These are phyloP conservation scores for Scaptomyza pallida DNA, from an alignment of 1,140 invertebrate genomes.

Conservation along the genomic window DNA sequence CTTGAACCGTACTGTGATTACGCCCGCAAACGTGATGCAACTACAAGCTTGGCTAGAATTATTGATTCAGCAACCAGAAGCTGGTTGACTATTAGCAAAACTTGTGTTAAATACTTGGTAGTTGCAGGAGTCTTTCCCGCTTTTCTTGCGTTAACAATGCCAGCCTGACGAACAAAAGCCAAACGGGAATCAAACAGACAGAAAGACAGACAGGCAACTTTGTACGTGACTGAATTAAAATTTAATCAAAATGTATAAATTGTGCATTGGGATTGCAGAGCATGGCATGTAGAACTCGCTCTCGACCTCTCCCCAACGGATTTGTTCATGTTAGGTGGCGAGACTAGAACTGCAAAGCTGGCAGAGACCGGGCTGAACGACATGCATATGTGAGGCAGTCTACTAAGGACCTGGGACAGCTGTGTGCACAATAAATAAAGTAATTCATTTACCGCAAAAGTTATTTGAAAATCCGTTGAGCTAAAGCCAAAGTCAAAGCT, in stretches of 20 bases:
- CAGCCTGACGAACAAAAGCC: slow-evolving; percentile 47
- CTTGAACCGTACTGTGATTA: slow-evolving; percentile 34
- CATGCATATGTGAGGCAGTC: slow-evolving; percentile 51
- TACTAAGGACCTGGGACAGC: slow-evolving; percentile 48
- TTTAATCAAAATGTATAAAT: slow-evolving; percentile 82
- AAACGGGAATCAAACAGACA: slow-evolving; percentile 30
- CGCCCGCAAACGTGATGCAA: slow-evolving; percentile 8
- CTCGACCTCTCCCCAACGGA: not conserved
- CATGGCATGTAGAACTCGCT: slow-evolving; percentile 48
- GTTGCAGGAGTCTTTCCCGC: slow-evolving; percentile 3
- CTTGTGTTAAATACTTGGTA: slow-evolving; percentile 72
- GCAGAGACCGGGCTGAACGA: slow-evolving; percentile 15
- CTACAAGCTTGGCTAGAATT: slow-evolving; percentile 12
- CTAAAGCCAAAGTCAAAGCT: slow-evolving; percentile 20
- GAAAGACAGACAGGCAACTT: slow-evolving; percentile 7
- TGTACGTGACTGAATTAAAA: slow-evolving; percentile 83
- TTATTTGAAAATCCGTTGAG: slow-evolving; percentile 71
- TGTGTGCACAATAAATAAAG: slow-evolving; percentile 79
- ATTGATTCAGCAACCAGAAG: slow-evolving; percentile 36
- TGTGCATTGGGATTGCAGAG: slow-evolving; percentile 27
- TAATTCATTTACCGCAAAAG: slow-evolving; percentile 80
- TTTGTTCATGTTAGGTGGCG: slow-evolving; percentile 43
- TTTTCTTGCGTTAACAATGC: slow-evolving; percentile 40
- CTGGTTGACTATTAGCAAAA: slow-evolving; percentile 62
- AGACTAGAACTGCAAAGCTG: slow-evolving; percentile 13